These are phyloP conservation scores for Sebastes kiyomatsui DNA, from an alignment of 2,797 vertebrate species.

Conservation along the genomic window DNA sequence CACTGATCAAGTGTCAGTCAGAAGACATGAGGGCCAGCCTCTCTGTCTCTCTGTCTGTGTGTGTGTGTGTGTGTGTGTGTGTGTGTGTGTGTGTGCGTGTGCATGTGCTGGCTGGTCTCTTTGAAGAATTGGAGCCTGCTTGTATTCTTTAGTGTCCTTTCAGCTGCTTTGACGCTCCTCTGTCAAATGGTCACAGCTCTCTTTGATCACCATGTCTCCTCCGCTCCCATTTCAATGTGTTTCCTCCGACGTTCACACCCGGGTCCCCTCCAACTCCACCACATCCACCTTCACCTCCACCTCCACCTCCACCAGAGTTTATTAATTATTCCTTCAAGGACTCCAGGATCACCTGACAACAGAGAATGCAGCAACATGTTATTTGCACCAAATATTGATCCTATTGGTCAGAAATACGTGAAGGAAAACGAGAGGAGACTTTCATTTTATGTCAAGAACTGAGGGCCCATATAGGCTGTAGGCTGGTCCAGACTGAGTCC, in stretches of 20 bases:
- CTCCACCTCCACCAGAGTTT: constrained; percentile 39
- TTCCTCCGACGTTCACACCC: constrained; percentile 68
- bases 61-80: not conserved
- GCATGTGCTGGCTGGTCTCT: not conserved
- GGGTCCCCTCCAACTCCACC: constrained; percentile 21
- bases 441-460: fast-evolving
- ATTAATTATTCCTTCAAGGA: constrained; percentile 36
- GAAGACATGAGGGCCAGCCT: too few species aligned
- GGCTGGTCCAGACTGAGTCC: constrained; percentile 15
- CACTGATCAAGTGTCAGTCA: too few species aligned
- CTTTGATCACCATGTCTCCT: constrained; percentile 66
- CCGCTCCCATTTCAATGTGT: constrained; percentile 53
- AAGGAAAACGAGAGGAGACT: not conserved
- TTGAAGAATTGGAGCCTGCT: constrained; percentile 47
- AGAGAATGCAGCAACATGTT: constrained; percentile 46
- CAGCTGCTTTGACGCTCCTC: constrained; percentile 59
- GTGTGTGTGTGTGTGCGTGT: not conserved
- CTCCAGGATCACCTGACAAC: constrained; percentile 51
- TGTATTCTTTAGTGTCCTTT: constrained; percentile 33
- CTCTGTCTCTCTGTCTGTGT: not conserved
- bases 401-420: too few species aligned
- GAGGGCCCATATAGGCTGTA: not conserved
- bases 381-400: not conserved
- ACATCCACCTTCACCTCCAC: not conserved
- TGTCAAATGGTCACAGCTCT: constrained; percentile 56